phyloP scores from a whole-genome alignment of 2,888 invertebrate genomes.

The Trachelus troglodyta region DNA sequence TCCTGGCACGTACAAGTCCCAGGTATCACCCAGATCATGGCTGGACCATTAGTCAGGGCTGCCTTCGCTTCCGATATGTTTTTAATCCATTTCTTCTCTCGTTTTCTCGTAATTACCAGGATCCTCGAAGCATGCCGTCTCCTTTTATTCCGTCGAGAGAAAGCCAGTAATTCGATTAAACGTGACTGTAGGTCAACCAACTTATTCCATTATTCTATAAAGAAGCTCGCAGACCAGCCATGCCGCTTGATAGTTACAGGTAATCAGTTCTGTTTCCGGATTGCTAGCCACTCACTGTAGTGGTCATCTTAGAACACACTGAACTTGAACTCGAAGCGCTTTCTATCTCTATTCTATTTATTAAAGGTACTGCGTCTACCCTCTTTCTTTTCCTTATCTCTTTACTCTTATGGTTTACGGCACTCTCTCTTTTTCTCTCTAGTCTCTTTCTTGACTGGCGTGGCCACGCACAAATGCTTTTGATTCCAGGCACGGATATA shows the following conservation, averaged over 20 bases:
- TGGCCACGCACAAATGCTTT: not conserved
- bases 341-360: not conserved
- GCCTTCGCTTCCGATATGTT: conserved; percentile 23
- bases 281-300: not conserved
- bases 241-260: not conserved
- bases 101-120: conserved; percentile 20
- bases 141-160: conserved; percentile 11
- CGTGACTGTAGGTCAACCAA: conserved; percentile 4
- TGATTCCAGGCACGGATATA: not conserved
- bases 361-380: not conserved
- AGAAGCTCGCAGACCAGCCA: not conserved
- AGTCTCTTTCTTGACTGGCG: not conserved
- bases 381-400: not conserved
- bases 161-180: conserved; percentile 23
- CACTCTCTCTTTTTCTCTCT: not conserved
- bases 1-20: not conserved
- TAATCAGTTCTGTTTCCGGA: not conserved
- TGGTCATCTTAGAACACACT: not conserved
- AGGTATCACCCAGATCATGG: not conserved
- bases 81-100: conserved; percentile 22
- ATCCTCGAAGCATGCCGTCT: not conserved
- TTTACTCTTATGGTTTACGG: not conserved
- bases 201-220: not conserved
- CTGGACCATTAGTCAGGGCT: conserved; percentile 16
- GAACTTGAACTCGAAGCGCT: not conserved